A percentile compares a stretch with the other conserved stretches of the same genome.
phyloP scores from a whole-genome alignment of 1,140 invertebrate genomes.

The Polypedilum pembai region DNA sequence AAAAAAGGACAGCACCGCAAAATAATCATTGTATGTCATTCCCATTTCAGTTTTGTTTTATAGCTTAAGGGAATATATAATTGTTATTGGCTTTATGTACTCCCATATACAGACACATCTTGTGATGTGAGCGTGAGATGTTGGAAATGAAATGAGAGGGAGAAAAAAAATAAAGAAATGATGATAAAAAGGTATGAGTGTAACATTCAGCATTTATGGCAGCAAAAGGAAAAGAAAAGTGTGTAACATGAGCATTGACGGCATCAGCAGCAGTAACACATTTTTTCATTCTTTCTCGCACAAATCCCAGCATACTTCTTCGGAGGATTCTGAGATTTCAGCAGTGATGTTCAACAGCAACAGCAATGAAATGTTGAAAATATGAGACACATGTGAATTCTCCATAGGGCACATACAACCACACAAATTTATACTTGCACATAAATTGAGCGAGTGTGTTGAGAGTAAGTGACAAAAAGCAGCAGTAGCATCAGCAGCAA shows the following conservation, averaged over 20 bases:
- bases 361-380: conserved; percentile 20
- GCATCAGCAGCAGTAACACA: background rate
- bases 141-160: background rate
- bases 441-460: background rate
- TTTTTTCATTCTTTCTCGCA: background rate
- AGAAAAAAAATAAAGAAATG: background rate
- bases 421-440: conserved; percentile 1
- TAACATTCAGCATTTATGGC: background rate
- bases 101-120: background rate
- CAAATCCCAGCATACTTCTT: conserved; percentile 25
- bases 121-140: background rate
- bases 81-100: conserved; percentile 21
- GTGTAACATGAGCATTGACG: background rate
- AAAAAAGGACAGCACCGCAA: conserved; percentile 21
- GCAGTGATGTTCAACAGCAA: background rate
- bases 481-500: background rate
- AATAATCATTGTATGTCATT: conserved; percentile 25
- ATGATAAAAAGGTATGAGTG: too few species aligned
- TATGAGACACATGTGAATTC: conserved; percentile 27
- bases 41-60: conserved; percentile 23
- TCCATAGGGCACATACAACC: conserved; percentile 1
- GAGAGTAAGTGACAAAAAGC: background rate
- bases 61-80: conserved; percentile 20
- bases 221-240: background rate
- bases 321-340: conserved; percentile 18